Base-by-base conservation (phyloP, 2,797 vertebrate species). In the Microchirus variegatus region DNA sequence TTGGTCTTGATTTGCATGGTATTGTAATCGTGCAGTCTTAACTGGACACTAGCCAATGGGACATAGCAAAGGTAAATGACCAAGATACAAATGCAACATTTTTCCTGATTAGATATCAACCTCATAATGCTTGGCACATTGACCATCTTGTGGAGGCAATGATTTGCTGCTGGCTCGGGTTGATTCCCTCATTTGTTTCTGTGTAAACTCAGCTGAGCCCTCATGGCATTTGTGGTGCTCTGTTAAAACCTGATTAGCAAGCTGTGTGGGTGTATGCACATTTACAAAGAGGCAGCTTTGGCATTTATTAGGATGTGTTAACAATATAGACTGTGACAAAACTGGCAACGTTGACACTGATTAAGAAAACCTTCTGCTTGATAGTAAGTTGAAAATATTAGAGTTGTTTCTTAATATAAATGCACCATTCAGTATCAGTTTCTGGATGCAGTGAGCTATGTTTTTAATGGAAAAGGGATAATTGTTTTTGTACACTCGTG, bases 161-260 rank as follows among this genome's bases (percentile, higher is more conserved):
- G 80, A 81, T 78, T 78, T 75, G 78, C 77, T 70, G 16, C 71
- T n/a, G 49, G 69, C 61, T 48, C 42, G 45, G 63, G 72, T 78
- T 83, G 63, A 81, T 77, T 80, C 75, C 48, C 68, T 82, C 62
- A 63, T 84, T 84, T 90, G 84, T 91, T 91, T 84, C 80, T 82
- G 67, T 83, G 83, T 88, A 87, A 89, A 89, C 85, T 86, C 70
- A 50, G 62, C 81, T 70, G 63, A 80, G 66, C 81, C 84, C 81
- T 66, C 68, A 60, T 87, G 82, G 77, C 78, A 79, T 90, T 87
- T 88, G 69, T 59, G 36, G 47, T 38, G 54, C 72, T 81, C 22
- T 0, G 66, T 69, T 35, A 76, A 87, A 91, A 85, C 83, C 87
- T 81, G 86, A 89, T 87, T 81, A 80, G 59, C 75, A 57, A 81